Conservation (phyloP, 2,113 vertebrate species). For the Azemiops feae region DNA sequence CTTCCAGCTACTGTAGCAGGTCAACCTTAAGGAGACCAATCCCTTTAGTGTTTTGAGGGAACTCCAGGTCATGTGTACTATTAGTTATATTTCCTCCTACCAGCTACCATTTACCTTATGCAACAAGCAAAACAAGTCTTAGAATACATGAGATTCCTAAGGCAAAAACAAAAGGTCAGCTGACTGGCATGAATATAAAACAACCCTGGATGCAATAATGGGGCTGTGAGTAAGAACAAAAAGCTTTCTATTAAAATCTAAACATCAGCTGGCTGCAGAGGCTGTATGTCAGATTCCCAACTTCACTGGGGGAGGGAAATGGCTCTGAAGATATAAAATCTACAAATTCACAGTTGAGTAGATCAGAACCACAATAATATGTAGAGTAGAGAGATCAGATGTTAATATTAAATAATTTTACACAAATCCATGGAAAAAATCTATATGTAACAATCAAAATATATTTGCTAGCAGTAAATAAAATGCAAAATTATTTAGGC, state of each 20-base stretch:
- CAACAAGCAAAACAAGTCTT: neutral
- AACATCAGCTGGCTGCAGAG: neutral
- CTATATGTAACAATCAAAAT: neutral
- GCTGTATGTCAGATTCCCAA: neutral
- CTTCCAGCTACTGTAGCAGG: neutral
- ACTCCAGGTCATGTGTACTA: neutral
- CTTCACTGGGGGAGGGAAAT: neutral
- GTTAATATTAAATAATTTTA: neutral
- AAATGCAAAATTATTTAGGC: neutral
- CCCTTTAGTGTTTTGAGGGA: neutral
- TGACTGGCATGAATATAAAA: neutral
- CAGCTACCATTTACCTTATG: neutral
- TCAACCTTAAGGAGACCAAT: neutral
- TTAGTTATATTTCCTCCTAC: neutral
- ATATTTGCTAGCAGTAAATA: neutral
- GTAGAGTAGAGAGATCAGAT: neutral
- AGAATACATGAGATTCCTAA: neutral
- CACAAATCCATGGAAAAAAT: neutral
- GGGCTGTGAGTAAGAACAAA: neutral
- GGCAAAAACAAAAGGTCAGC: neutral
- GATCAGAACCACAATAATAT: neutral
- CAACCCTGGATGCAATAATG: neutral
- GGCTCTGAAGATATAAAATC: neutral
- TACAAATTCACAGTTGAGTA: neutral
- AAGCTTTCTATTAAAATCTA: neutral